A percentile compares a stretch with the other conserved stretches of the same genome.
phyloP scores from a whole-genome alignment of 2,797 vertebrate genomes.

The Mycteria americana region DNA sequence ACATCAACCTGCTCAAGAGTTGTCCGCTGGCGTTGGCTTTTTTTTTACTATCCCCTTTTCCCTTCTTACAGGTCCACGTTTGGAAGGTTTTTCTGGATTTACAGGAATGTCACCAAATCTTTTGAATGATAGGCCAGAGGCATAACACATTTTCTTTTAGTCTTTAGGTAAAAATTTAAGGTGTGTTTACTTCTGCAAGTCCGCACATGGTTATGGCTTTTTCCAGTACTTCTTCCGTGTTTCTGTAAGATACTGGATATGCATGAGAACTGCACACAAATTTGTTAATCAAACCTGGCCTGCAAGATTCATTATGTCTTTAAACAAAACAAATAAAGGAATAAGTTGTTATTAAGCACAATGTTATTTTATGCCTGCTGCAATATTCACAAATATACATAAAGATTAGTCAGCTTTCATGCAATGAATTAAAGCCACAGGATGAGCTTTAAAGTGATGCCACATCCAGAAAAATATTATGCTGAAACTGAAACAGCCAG shows the following conservation, averaged over 20 bases:
- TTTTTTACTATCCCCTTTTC: not conserved
- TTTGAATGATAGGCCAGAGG: not conserved
- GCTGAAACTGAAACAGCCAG: not conserved
- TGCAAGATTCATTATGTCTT: not conserved
- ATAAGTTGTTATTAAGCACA: conserved; percentile 24
- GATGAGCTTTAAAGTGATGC: not conserved
- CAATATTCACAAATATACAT: conserved; percentile 41
- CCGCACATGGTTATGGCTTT: not conserved
- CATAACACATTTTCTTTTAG: not conserved
- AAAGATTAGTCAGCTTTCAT: conserved; percentile 19
- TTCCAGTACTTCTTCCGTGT: not conserved
- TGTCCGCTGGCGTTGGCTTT: not conserved
- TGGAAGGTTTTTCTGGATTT: not conserved
- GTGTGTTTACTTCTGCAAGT: not conserved
- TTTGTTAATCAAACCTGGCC: not conserved
- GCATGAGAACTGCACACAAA: conserved; percentile 15
- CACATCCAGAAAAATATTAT: conserved; percentile 3
- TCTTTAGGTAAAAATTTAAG: not conserved
- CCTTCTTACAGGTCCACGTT: not conserved
- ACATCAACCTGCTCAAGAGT: not conserved
- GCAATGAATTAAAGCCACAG: not conserved
- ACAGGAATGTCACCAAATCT: not conserved
- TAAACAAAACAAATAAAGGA: conserved; percentile 43
- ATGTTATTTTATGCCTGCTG: conserved; percentile 26
- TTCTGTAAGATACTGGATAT: conserved; percentile 25